A percentile compares a stretch with the other conserved stretches of the same genome.
phyloP scores from a whole-genome alignment of 2,888 invertebrate genomes.

The Atherix ibis region DNA sequence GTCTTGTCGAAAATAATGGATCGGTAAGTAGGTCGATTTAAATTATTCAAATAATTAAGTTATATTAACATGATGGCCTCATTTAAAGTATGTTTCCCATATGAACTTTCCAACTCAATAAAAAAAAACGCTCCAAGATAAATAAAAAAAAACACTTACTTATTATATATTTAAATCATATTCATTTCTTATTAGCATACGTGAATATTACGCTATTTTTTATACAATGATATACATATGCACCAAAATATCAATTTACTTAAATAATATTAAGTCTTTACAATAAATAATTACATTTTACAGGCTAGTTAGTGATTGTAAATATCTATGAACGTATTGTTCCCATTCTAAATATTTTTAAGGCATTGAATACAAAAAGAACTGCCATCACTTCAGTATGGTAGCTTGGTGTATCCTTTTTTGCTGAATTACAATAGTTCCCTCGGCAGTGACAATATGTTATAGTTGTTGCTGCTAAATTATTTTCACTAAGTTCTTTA shows the following conservation, averaged over 20 bases:
- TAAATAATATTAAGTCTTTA: too few species aligned
- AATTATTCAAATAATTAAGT: background rate
- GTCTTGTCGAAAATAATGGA: conserved; percentile 76
- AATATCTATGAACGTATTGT: too few species aligned
- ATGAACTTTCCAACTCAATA: background rate
- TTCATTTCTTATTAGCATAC: too few species aligned
- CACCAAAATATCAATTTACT: too few species aligned
- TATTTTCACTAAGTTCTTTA: conserved; percentile 43
- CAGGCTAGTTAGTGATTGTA: too few species aligned
- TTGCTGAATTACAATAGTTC: conserved; percentile 52
- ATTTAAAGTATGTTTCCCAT: background rate
- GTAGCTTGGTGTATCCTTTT: conserved; percentile 33
- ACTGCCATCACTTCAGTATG: conserved; percentile 43
- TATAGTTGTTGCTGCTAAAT: conserved; percentile 25
- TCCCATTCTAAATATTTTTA: conserved; percentile 39
- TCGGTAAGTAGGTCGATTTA: conserved; percentile 48
- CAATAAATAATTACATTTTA: too few species aligned
- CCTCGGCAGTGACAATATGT: conserved; percentile 59
- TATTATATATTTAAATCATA: too few species aligned
- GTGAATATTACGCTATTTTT: too few species aligned
- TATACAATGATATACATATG: too few species aligned
- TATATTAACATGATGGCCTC: background rate
- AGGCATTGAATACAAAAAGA: conserved; percentile 43
- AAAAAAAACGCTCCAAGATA: background rate
- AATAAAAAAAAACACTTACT: too few species aligned